Base-by-base conservation (phyloP, 1,140 invertebrate species). In the Halesus radiatus region DNA sequence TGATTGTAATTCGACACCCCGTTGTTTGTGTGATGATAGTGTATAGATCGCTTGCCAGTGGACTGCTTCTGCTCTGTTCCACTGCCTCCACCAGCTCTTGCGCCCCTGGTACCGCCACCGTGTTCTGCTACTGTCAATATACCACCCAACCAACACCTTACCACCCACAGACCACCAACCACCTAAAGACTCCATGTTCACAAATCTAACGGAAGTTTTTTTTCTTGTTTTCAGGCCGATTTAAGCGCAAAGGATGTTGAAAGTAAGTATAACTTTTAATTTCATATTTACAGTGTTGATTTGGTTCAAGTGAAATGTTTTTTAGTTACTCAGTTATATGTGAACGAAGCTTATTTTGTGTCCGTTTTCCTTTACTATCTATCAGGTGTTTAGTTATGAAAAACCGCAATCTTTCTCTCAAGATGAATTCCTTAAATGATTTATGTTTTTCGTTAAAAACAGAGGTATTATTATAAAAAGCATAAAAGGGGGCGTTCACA, bases 181-280 rank as follows among this genome's bases (percentile, higher is more conserved):
- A 20, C 18, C 23, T 8, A 60, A 1, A 23, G 18, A 60, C 1
- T 66, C 13, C 23, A 66, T 66, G 62, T 50, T 52, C 16, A n/a
- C 16, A 70, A 45, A 52, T 75, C 76, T 83, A 83, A 83, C 70
- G 54, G 66, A 75, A 37, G 76, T 79, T 72, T 80, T 78, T 81
- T 78, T 81, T 77, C 58, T 84, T 22, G 75, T 81, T 92, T 92
- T 86, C 90, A 94, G 93, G 92, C 92, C 88, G 93, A 94, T 88
- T 92, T 94, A 85, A 92, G 90, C 87, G 90, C 92, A 87, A 93
- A 91, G 88, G 93, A 94, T 86, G 87, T 94, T 85, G 93, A 94
- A 91, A 94, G 93, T 94, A 89, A 94, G 93, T 94, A 90, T 18
- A 22, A 60, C 29, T 37, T 22, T 70, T 70, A 50, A 50, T 70